Evolutionary conservation across 2,113 vertebrate species (phyloP).

Genomic region (Dipodomys stephensi): DNA sequence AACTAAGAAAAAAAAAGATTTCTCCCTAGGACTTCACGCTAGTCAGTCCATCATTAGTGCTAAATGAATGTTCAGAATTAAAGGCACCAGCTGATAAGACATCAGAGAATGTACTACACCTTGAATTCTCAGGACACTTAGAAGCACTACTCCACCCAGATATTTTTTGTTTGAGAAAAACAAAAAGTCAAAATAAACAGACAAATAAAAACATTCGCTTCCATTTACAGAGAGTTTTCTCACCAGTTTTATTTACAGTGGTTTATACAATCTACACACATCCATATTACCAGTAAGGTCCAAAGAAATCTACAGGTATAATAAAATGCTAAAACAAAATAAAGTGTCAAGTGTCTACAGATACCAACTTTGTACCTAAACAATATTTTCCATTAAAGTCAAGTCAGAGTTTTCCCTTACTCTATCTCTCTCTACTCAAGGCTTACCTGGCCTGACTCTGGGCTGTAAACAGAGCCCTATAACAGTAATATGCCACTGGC

Average conservation of each 20-base stretch:
- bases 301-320: slow-evolving; percentile 14
- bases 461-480: neutral
- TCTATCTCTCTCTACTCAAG: neutral
- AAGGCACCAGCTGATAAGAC: neutral
- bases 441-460: neutral
- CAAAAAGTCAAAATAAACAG: neutral
- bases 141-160: neutral
- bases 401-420: neutral
- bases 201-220: slow-evolving; percentile 56
- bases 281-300: slow-evolving; percentile 14
- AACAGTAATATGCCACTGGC: neutral
- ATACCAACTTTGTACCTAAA: neutral
- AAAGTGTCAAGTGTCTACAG: neutral
- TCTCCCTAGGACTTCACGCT: neutral
- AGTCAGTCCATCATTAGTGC: neutral
- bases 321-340: neutral
- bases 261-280: neutral
- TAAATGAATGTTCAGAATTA: neutral
- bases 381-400: neutral
- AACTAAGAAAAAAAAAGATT: neutral
- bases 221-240: slow-evolving; percentile 41
- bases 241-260: neutral
- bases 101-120: neutral
- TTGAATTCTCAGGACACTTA: neutral
- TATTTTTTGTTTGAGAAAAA: slow-evolving; percentile 33